These are phyloP conservation scores for Zygothrica quintamaculata DNA, from an alignment of 2,888 invertebrate species.

Conservation along the genomic window DNA sequence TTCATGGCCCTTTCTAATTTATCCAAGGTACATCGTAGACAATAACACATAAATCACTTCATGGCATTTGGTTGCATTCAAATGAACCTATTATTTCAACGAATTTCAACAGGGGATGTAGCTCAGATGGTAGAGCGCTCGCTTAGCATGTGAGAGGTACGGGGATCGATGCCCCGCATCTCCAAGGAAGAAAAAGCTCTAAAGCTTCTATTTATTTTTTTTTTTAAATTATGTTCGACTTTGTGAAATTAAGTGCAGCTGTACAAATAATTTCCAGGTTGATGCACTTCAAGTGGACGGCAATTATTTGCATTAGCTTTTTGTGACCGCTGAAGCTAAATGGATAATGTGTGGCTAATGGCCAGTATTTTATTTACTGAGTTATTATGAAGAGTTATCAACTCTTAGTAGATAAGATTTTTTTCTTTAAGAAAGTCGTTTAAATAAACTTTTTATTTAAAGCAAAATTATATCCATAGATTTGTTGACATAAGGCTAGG, in stretches of 20 bases:
- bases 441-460: too few species aligned
- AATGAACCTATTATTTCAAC: background rate
- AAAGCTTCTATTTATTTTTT: slow-evolving; percentile 25
- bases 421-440: too few species aligned
- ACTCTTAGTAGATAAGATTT: too few species aligned
- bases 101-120: slow-evolving; percentile 80
- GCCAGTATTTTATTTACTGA: background rate
- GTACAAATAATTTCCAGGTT: slow-evolving; percentile 48
- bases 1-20: slow-evolving; percentile 20
- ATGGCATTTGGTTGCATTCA: slow-evolving; percentile 14
- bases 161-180: slow-evolving; percentile 85
- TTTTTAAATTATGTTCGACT: slow-evolving; percentile 38
- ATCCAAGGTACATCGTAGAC: slow-evolving; percentile 26
- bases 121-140: slow-evolving; percentile 85
- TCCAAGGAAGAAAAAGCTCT: slow-evolving; percentile 58
- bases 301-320: slow-evolving; percentile 69
- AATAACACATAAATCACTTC: slow-evolving; percentile 11
- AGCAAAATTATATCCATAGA: too few species aligned
- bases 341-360: slow-evolving; percentile 4
- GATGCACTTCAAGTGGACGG: slow-evolving; percentile 48
- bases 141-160: slow-evolving; percentile 85
- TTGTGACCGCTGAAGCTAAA: slow-evolving; percentile 44
- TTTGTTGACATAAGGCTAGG: too few species aligned
- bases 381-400: too few species aligned
- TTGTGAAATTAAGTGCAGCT: slow-evolving; percentile 42